Evolutionary conservation across 1,140 invertebrate genomes (phyloP), one percentile per base, ranked within the genome.

Genomic region (Pseudomyrmex cubaensis): DNA sequence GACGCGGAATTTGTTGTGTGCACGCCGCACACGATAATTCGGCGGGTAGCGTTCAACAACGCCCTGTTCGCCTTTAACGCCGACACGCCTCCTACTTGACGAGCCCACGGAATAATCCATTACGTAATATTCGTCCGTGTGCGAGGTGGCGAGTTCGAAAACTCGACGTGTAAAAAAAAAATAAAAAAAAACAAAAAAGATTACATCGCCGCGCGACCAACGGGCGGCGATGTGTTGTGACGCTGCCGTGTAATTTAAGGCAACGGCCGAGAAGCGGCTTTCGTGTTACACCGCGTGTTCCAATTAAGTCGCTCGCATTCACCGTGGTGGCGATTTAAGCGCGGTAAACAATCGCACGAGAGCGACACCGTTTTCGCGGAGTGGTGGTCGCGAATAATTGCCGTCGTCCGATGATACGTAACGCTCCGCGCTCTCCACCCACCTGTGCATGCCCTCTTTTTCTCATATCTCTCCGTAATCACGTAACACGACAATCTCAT

Each of bases 271-370:
- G 74, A 66, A 46, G 15, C 35, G n/a, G 72, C 73, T 85, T 73
- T 84, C 67, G 62, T 61, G 73, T 85, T 85, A 76, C 72, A 67
- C 78, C 50, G 73, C 76, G 72, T 84, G 35, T 87, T 83, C 10
- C 89, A 90, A 90, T 90, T 90, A 89, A 89, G 85, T 82, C 73
- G 75, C 86, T 48, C 82, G 72, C 86, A 87, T 85, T 52, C 83
- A 25, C 70, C 70, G 83, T 75, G 35, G 35, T 35, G 35, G 83
- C 83, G 80, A 72, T 86, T 82, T 52, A 83, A 72, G 72, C 69
- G 77, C 86, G 89, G 82, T 89, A 88, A 89, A 90, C 87, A 90
- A 88, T 90, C 85, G 87, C 35, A 64, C 4, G 9, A 12, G 8
- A 35, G 52, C 15, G 50, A 17, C 61, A 56, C 12, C 57, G 52